Conservation (phyloP, 2,888 invertebrate genomes). For the Spicauda simplicius region DNA sequence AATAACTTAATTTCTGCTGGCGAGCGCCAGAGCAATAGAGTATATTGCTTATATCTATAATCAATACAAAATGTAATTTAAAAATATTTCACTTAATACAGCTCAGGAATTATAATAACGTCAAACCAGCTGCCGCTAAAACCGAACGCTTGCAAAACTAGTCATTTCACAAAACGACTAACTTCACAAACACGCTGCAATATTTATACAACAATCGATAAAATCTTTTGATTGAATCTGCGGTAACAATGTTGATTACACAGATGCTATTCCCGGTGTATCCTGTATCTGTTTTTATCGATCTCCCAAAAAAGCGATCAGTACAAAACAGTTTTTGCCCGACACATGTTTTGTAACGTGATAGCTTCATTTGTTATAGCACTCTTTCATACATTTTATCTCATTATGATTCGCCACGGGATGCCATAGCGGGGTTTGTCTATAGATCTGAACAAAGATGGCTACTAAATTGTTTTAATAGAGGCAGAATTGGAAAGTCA, state of each 20-base stretch:
- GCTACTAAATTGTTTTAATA: constrained; percentile 82
- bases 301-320: constrained; percentile 40
- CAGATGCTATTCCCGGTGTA: constrained; percentile 26
- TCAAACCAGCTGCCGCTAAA: too few species aligned
- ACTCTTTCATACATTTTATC: constrained; percentile 64
- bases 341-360: constrained; percentile 71
- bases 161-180: background rate
- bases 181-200: constrained; percentile 20
- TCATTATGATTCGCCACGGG: constrained; percentile 81
- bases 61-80: too few species aligned
- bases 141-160: too few species aligned
- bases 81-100: too few species aligned
- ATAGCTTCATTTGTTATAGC: constrained; percentile 78
- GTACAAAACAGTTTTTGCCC: constrained; percentile 45
- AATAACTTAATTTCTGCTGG: too few species aligned
- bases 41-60: too few species aligned
- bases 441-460: constrained; percentile 71
- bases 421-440: constrained; percentile 65
- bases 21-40: too few species aligned
- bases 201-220: constrained; percentile 33
- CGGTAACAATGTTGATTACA: constrained; percentile 21
- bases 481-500: constrained; percentile 73
- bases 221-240: constrained; percentile 25
- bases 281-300: constrained; percentile 30
- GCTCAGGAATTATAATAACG: too few species aligned